phyloP scores from a whole-genome alignment of 1,140 invertebrate species.

The Scaptodrosophila lebanonensis region DNA sequence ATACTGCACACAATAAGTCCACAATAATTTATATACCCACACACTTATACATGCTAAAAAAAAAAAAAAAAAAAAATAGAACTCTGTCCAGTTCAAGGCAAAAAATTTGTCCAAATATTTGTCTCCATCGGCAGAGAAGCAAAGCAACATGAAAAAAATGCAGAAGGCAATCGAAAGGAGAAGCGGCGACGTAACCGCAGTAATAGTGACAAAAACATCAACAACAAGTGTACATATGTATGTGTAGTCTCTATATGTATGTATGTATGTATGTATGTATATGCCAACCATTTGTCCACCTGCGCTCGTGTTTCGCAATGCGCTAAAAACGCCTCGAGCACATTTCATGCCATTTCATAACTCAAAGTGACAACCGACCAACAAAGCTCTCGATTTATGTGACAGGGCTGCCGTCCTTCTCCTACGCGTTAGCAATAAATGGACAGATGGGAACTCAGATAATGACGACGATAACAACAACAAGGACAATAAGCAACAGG shows the following conservation, averaged over 20 bases:
- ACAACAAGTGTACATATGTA: too few species aligned
- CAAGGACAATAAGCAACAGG: slow-evolving; percentile 23
- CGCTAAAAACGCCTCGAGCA: not conserved
- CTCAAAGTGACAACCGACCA: slow-evolving; percentile 44
- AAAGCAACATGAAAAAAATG: too few species aligned
- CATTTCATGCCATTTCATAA: slow-evolving; percentile 47
- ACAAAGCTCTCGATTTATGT: slow-evolving; percentile 51
- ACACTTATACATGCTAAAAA: too few species aligned
- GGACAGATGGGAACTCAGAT: slow-evolving; percentile 41
- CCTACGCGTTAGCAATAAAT: too few species aligned
- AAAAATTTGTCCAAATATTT: slow-evolving; percentile 67
- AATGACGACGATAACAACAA: slow-evolving; percentile 11
- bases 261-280: slow-evolving; percentile 7
- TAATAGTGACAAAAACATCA: too few species aligned
- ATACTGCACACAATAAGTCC: slow-evolving; percentile 45
- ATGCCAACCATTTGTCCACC: not conserved
- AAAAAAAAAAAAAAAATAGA: too few species aligned
- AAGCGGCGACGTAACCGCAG: not conserved
- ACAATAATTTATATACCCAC: slow-evolving; percentile 55
- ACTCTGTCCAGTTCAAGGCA: slow-evolving; percentile 20
- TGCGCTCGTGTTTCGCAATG: too few species aligned
- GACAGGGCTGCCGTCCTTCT: slow-evolving; percentile 39
- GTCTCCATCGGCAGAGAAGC: slow-evolving; percentile 70
- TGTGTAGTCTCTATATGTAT: too few species aligned
- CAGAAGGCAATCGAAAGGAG: slow-evolving; percentile 10